These are phyloP conservation scores for Microcebus jonahi DNA, from an alignment of 2,113 vertebrate species.

Conservation along the genomic window DNA sequence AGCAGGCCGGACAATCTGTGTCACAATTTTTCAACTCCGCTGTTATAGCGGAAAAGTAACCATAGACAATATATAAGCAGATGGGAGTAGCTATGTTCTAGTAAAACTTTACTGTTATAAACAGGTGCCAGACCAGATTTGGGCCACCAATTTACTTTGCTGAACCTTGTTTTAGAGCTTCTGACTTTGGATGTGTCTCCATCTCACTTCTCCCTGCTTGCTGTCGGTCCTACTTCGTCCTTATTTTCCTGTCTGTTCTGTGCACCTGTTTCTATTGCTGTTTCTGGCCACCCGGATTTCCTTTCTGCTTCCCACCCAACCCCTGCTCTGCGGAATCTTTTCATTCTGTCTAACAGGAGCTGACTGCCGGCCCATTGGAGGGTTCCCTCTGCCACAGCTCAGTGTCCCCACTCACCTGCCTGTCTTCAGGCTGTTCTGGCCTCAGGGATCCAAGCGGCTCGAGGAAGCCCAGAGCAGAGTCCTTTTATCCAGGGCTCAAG, in stretches of 20 bases:
- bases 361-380: neutral
- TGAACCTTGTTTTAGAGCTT: neutral
- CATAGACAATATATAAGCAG: too few species aligned
- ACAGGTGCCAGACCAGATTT: neutral
- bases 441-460: neutral
- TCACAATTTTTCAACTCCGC: neutral
- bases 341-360: neutral
- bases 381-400: neutral
- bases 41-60: neutral
- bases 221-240: neutral
- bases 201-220: neutral
- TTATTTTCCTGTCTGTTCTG: neutral
- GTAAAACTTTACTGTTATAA: neutral
- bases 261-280: neutral
- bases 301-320: neutral
- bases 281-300: neutral
- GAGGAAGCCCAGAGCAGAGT: neutral
- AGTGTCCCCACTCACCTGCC: neutral
- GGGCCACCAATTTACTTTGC: neutral
- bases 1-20: neutral
- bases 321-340: neutral
- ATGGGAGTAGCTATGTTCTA: too few species aligned
- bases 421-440: neutral
- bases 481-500: neutral
- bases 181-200: neutral